These are phyloP conservation scores for Hypomecis punctinalis DNA, from an alignment of 2,888 invertebrate species.

Conservation along the genomic window DNA sequence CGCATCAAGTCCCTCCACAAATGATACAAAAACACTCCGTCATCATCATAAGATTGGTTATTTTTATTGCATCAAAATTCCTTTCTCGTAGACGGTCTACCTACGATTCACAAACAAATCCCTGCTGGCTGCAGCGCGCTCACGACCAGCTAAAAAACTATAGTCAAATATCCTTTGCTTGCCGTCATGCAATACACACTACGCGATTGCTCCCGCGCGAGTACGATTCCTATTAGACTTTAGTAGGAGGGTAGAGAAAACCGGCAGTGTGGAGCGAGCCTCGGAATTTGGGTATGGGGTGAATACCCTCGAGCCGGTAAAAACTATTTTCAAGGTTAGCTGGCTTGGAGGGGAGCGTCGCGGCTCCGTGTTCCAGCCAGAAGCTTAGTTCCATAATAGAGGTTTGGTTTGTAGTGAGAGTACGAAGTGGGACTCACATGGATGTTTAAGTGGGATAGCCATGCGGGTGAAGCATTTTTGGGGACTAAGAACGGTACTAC, in stretches of 20 bases:
- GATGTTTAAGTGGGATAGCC: conserved; percentile 5
- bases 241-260: conserved; percentile 55
- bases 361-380: conserved; percentile 46
- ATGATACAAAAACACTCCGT: conserved; percentile 42
- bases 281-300: conserved; percentile 83
- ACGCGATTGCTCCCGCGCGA: conserved; percentile 58
- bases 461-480: not conserved
- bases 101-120: conserved; percentile 73
- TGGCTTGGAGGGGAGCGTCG: conserved; percentile 78
- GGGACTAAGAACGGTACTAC: not conserved
- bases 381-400: not conserved
- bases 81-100: conserved; percentile 51
- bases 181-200: conserved; percentile 70
- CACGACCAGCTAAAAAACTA: conserved; percentile 77
- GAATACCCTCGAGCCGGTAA: conserved; percentile 84
- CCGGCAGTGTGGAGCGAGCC: conserved; percentile 72
- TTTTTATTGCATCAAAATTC: conserved; percentile 68
- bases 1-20: conserved; percentile 18
- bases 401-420: not conserved
- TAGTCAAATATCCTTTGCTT: conserved; percentile 81
- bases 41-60: conserved; percentile 55
- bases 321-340: conserved; percentile 85
- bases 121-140: conserved; percentile 65
- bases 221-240: conserved; percentile 70
- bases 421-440: not conserved